Evolutionary conservation across 1,140 invertebrate species (phyloP).

Genomic region (Drosophila pseudoobscura): DNA sequence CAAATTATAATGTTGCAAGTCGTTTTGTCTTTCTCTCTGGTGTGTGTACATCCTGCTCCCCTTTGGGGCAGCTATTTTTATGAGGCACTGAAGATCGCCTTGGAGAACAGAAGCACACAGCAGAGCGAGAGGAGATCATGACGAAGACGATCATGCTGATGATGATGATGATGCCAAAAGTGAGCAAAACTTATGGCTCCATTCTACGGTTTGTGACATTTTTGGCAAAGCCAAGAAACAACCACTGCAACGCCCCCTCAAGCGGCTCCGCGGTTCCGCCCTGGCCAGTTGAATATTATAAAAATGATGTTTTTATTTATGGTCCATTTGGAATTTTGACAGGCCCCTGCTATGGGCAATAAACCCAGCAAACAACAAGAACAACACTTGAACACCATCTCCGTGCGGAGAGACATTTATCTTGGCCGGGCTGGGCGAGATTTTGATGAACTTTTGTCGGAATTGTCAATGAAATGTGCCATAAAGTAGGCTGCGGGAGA

Average conservation of each 20-base stretch:
- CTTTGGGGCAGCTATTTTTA: slow-evolving; percentile 69
- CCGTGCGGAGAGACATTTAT: slow-evolving; percentile 52
- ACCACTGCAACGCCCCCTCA: slow-evolving; percentile 27
- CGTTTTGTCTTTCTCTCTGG: slow-evolving; percentile 8
- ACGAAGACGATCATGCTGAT: slow-evolving; percentile 1
- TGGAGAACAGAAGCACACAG: slow-evolving; percentile 21
- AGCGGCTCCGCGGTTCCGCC: slow-evolving; percentile 2
- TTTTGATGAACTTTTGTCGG: slow-evolving; percentile 73
- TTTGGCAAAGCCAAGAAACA: slow-evolving; percentile 50
- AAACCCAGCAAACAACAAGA: slow-evolving; percentile 49
- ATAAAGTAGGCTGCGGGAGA: slow-evolving; percentile 24
- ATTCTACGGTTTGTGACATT: slow-evolving; percentile 63
- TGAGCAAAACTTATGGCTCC: slow-evolving; percentile 59
- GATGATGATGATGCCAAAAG: slow-evolving; percentile 32
- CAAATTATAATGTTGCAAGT: slow-evolving; percentile 82
- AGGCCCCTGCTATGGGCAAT: slow-evolving; percentile 70
- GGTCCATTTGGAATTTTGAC: slow-evolving; percentile 82
- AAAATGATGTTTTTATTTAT: slow-evolving; percentile 83
- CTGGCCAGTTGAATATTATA: slow-evolving; percentile 54
- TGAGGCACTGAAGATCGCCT: slow-evolving; percentile 51
- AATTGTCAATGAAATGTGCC: slow-evolving; percentile 60
- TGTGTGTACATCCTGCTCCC: slow-evolving; percentile 49
- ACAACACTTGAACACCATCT: slow-evolving; percentile 28
- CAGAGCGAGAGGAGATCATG: slow-evolving; percentile 7
- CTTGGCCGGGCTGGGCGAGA: slow-evolving; percentile 43